Evolutionary conservation across 2,113 vertebrate genomes (phyloP), one percentile per base, ranked within the genome.

Genomic region (Thamnaconus septentrionalis): DNA sequence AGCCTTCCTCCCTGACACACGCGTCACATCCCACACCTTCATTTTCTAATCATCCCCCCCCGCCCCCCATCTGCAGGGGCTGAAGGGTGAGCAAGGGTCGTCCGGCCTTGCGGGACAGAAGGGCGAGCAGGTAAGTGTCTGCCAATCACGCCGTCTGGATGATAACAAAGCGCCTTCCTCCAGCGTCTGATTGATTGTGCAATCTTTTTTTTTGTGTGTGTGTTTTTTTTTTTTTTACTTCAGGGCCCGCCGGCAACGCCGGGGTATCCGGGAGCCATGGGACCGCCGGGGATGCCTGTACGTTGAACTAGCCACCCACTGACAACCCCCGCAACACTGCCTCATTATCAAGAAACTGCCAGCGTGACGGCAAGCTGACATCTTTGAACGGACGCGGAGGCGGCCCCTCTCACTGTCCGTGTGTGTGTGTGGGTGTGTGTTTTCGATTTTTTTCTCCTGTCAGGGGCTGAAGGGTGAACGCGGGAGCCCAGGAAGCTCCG

Each of bases 381-480:
- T 11, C 50, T 65, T 60, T 53, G 43, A 1, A 64, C 63, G 9
- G 59, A 70, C n/a, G 8, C 31, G 64, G 4, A 3, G 50, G 42
- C 50, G 42, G n/a, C 39, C 53, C 54, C 7, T 41, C 4, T 59
- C 58, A 66, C 18, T 31, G 18, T 31, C 18, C 18, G 18, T 31
- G 18, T 31, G 18, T 31, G 18, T 31, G 18, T 31, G 18, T 31
- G 18, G 1, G 18, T 31, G 18, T 31, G 18, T 31, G 18, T 31
- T 31, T 31, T 31, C 18, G 18, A 31, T 31, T 31, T 31, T 31
- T 31, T 31, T 31, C 2, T 31, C 18, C 18, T 31, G 18, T 64
- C 88, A 96, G 97, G 97, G 96, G 61, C 87, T 89, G 79, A 98
- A 98, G 81, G 96, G 94, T 0, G 96, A 98, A 46, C 92, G 97